Percentiles rank a stretch among this genome's conserved stretches.
Conservation (phyloP, 2,113 vertebrate genomes). For the Ochotona princeps region DNA sequence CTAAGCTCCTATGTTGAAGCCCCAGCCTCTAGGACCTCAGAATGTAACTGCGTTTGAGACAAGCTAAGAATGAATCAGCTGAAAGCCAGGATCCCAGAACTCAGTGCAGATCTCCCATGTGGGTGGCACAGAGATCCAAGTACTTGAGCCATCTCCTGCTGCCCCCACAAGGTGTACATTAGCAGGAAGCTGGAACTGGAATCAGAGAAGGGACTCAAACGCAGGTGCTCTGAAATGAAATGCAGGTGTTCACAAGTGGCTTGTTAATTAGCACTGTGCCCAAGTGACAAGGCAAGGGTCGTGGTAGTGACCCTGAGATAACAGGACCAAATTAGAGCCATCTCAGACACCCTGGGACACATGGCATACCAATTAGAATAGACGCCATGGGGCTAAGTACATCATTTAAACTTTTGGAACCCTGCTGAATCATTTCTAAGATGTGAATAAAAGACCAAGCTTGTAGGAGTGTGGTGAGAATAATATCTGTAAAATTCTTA, state of each 20-base stretch:
- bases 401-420: neutral
- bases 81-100: too few species aligned
- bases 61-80: too few species aligned
- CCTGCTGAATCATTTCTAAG: neutral
- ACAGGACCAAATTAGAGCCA: neutral
- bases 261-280: too few species aligned
- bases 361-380: neutral
- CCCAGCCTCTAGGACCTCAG: neutral
- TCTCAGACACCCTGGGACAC: neutral
- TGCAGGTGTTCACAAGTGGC: too few species aligned
- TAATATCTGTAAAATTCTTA: neutral
- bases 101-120: too few species aligned
- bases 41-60: neutral
- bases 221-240: too few species aligned
- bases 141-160: too few species aligned
- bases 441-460: neutral
- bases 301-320: neutral
- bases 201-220: too few species aligned
- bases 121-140: too few species aligned
- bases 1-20: neutral
- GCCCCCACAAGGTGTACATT: too few species aligned
- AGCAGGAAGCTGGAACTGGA: too few species aligned
- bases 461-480: neutral
- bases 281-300: neutral
- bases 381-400: neutral